phyloP scores from a whole-genome alignment of 2,797 vertebrate species.

The Nannoperca obscura region DNA sequence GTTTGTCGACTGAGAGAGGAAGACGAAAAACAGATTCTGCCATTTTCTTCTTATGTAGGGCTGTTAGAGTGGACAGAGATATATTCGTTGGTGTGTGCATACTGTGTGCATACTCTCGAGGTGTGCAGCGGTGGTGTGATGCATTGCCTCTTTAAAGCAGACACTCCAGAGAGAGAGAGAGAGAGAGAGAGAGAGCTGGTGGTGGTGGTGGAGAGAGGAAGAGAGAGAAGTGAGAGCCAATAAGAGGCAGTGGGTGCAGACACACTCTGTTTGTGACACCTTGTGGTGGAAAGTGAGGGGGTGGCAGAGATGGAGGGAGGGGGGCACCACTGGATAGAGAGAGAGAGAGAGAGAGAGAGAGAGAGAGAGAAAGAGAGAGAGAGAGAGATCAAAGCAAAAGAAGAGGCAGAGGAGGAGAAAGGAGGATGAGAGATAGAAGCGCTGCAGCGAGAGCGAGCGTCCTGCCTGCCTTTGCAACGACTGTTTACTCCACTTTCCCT shows the following conservation, averaged over 20 bases:
- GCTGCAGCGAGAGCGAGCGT: constrained; percentile 53
- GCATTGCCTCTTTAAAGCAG: constrained; percentile 69
- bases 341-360: constrained; percentile 38
- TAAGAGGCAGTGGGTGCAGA: constrained; percentile 63
- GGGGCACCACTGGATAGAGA: constrained; percentile 44
- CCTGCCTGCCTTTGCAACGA: constrained; percentile 59
- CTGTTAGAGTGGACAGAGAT: not conserved
- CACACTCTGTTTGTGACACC: constrained; percentile 72
- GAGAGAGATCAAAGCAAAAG: constrained; percentile 56
- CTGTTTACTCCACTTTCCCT: constrained; percentile 72
- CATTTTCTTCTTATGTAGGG: not conserved
- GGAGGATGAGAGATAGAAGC: constrained; percentile 65
- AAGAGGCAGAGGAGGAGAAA: constrained; percentile 58
- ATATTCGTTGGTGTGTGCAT: no score
- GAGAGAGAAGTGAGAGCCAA: constrained; percentile 55
- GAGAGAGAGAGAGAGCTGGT: not conserved
- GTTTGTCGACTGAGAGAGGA: not conserved
- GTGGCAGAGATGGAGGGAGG: constrained; percentile 53
- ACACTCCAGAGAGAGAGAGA: constrained; percentile 43
- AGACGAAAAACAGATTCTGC: not conserved
- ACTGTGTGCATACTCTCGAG: not conserved
- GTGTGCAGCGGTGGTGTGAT: constrained; percentile 38
- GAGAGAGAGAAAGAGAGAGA: constrained; percentile 22
- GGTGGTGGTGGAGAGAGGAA: not conserved
- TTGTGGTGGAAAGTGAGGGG: constrained; percentile 71